A percentile compares a stretch with the other conserved stretches of the same genome.
Conservation (phyloP, 2,113 vertebrate genomes). For the Mustela nigripes region DNA sequence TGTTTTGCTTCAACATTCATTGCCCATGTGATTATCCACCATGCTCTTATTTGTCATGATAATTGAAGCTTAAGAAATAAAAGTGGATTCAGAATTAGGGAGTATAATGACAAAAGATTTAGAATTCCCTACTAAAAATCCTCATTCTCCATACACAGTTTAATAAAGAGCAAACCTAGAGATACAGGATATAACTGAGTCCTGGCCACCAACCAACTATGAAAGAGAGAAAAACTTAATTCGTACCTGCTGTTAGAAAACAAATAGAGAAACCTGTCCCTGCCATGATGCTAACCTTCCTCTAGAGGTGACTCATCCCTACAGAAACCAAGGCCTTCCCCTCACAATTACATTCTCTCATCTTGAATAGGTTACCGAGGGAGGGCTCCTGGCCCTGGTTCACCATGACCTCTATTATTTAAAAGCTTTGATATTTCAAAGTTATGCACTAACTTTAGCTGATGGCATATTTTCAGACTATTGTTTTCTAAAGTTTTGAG, state of each 20-base stretch:
- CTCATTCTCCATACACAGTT: background rate
- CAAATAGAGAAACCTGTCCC: background rate
- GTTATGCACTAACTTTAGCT: background rate
- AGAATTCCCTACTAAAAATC: background rate
- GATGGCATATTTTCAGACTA: background rate
- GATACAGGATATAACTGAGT: background rate
- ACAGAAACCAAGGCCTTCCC: background rate
- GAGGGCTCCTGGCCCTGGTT: background rate
- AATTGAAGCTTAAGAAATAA: constrained; percentile 22
- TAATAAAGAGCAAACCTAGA: background rate
- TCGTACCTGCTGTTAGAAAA: background rate
- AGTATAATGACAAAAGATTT: background rate
- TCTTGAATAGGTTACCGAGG: background rate
- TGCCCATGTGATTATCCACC: background rate
- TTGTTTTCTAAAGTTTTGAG: background rate
- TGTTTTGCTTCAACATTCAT: background rate
- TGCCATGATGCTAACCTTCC: background rate
- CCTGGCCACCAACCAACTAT: background rate
- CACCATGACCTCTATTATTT: too few species aligned
- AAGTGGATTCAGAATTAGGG: background rate
- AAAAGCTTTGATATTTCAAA: background rate
- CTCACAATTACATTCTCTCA: background rate
- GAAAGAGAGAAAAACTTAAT: background rate
- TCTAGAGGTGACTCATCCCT: background rate
- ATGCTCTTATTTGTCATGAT: background rate